Base-by-base conservation (phyloP, 2,888 invertebrate species). In the Synanthedon andrenaeformis region DNA sequence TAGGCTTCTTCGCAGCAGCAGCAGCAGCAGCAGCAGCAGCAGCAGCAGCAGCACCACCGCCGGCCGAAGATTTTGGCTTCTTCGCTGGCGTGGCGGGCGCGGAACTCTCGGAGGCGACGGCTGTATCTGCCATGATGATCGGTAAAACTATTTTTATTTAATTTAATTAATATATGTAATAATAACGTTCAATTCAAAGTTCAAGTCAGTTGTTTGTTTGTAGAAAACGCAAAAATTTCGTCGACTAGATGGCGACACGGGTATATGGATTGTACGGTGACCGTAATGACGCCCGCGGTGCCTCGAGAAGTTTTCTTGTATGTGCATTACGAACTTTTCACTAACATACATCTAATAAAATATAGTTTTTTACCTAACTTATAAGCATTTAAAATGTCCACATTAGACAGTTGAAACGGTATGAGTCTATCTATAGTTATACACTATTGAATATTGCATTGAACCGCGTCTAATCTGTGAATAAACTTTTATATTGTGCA, bases 61-160 rank as follows among this genome's bases (percentile, higher is more conserved):
- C 4, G 4, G 66, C 63, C 56, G 68, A 64, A 52, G 64, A 67
- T 57, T 64, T 63, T 41, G 62, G 62, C 52, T 71, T 70, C 63
- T 71, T 72, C 49, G 72, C 70, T 17, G 70, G 69, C 3, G 71
- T 69, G 55, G 70, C 65, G 17, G 70, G 70, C 4, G 70, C 70
- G 50, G 72, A 69, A 23, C 6, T 28, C 28, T 28, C 28, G 8
- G 28, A 28, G 28, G 28, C 28, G 28, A 28, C 28, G 28, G 28
- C 28, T 8, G 28, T 28, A 28, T 28, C 28, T 28, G 28, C 28
- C 28, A 28, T 28, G 23, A 23, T 3, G 23, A 23, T 23, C 5
- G 3, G 23, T 23, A 4, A n/a, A n/a, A n/a, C n/a, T n/a, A n/a
- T n/a, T n/a, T n/a, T n/a, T n/a, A n/a, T n/a, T n/a, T n/a, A n/a